Evolutionary conservation across 2,888 invertebrate species (phyloP).

Genomic region (Cerceris ruficornis): DNA sequence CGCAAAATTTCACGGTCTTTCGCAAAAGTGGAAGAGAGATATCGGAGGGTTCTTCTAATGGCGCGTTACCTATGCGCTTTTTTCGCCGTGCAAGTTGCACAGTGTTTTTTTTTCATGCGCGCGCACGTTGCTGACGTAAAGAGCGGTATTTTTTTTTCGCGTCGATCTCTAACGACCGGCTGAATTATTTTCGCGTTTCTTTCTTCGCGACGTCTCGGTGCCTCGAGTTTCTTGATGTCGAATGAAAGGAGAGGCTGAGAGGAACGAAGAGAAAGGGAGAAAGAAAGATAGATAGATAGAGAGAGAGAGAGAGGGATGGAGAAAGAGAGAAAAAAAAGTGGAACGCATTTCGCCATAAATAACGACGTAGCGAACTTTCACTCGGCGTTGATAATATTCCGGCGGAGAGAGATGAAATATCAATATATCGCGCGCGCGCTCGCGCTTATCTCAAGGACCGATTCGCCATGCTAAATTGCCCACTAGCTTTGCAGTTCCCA

Average conservation of each 20-base stretch:
- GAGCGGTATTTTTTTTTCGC: conserved; percentile 24
- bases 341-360: conserved; percentile 53
- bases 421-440: conserved; percentile 14
- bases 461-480: conserved; percentile 1
- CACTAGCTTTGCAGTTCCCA: not conserved
- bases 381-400: conserved; percentile 39
- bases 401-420: conserved; percentile 23
- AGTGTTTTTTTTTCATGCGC: conserved; percentile 46
- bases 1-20: too few species aligned
- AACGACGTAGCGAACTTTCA: conserved; percentile 53
- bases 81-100: conserved; percentile 13
- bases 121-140: not conserved
- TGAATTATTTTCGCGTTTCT: conserved; percentile 15
- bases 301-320: not conserved
- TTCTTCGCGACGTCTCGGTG: not conserved
- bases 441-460: conserved; percentile 12
- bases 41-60: too few species aligned
- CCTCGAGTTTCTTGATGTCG: not conserved
- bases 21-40: too few species aligned
- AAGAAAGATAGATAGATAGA: not conserved
- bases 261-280: not conserved
- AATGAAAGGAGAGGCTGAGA: not conserved
- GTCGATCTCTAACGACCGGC: conserved; percentile 29
- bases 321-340: conserved; percentile 35
- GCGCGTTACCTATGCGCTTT: conserved; percentile 1